Percentiles rank a stretch among this genome's conserved stretches.
Conservation (phyloP, 2,888 invertebrate species). For the Empis livida region DNA sequence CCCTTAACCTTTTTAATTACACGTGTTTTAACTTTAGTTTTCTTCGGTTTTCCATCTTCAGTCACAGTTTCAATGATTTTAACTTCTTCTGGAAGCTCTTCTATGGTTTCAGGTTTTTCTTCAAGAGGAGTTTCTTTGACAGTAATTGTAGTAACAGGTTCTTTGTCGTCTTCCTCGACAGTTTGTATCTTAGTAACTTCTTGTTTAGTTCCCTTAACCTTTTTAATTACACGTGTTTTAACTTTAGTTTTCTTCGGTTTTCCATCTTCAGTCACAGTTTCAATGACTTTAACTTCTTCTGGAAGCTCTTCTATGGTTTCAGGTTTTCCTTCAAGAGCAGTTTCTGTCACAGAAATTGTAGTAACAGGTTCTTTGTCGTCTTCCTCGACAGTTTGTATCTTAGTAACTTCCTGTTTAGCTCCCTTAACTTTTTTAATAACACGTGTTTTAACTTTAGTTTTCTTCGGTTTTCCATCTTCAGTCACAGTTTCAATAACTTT, state of each 20-base stretch:
- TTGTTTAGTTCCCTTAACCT: conserved; percentile 27
- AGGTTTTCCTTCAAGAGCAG: conserved; percentile 12
- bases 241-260: conserved; percentile 23
- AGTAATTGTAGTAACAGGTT: conserved; percentile 20
- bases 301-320: conserved; percentile 23
- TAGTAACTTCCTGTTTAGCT: conserved; percentile 24
- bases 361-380: conserved; percentile 26
- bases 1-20: conserved; percentile 26
- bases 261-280: conserved; percentile 11
- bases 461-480: conserved; percentile 26
- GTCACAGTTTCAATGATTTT: conserved; percentile 31
- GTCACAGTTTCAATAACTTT: conserved; percentile 33
- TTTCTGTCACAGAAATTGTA: conserved; percentile 15
- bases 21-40: conserved; percentile 24
- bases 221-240: conserved; percentile 28
- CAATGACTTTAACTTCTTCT: conserved; percentile 19
- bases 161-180: conserved; percentile 19
- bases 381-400: conserved; percentile 31
- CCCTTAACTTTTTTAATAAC: conserved; percentile 27
- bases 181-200: conserved; percentile 24
- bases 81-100: conserved; percentile 18
- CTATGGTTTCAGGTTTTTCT: conserved; percentile 8
- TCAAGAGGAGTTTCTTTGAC: conserved; percentile 16
- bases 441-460: conserved; percentile 21
- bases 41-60: conserved; percentile 17